phyloP scores from a whole-genome alignment of 2,888 invertebrate genomes.

The Nesidiocoris tenuis region DNA sequence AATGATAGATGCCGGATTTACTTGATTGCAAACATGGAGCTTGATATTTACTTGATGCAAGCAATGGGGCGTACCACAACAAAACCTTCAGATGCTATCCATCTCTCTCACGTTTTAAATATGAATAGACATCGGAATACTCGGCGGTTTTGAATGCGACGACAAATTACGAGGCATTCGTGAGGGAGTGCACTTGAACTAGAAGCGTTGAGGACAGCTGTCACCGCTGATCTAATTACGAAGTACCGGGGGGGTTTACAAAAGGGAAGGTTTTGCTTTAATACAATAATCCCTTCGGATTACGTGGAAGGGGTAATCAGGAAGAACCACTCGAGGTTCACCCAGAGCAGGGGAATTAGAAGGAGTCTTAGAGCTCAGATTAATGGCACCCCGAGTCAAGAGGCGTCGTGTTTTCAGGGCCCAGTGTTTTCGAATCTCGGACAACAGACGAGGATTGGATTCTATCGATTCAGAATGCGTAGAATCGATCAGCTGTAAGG shows the following conservation, averaged over 20 bases:
- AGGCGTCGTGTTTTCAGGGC: not conserved
- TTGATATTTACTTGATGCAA: too few species aligned
- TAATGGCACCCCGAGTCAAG: not conserved
- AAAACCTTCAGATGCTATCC: too few species aligned
- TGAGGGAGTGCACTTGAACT: conserved; percentile 4
- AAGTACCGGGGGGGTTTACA: not conserved
- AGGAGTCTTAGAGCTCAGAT: not conserved
- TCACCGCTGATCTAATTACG: conserved; percentile 32
- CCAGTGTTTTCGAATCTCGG: not conserved
- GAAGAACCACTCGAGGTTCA: conserved; percentile 20
- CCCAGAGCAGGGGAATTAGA: conserved; percentile 16
- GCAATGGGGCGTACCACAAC: too few species aligned
- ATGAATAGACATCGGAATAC: conserved; percentile 15
- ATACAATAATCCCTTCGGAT: conserved; percentile 33
- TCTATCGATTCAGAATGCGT: too few species aligned
- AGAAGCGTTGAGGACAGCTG: conserved; percentile 32
- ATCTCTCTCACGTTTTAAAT: conserved; percentile 21
- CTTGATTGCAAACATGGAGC: too few species aligned
- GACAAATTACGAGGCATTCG: conserved; percentile 13
- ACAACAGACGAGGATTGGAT: not conserved
- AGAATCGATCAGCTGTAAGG: too few species aligned
- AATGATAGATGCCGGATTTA: too few species aligned
- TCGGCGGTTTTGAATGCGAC: conserved; percentile 9
- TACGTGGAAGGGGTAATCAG: conserved; percentile 24
- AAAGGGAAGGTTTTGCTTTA: conserved; percentile 22